Percentiles rank a stretch among this genome's conserved stretches.
Conservation (phyloP, 2,888 invertebrate genomes). For the Baccha elongata region DNA sequence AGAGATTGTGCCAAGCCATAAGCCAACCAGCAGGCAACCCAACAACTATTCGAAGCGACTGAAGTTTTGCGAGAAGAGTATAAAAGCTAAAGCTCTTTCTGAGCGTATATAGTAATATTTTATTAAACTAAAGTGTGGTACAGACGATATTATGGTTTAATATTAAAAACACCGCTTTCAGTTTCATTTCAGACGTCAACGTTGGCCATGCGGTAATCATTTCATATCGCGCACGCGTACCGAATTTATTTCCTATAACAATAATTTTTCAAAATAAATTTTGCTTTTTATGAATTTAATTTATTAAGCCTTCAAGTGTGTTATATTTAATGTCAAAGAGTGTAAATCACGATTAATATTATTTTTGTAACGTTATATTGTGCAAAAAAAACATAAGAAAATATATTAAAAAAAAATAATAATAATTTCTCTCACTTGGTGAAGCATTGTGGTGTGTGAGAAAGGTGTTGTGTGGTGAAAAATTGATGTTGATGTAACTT, state of each 20-base stretch:
- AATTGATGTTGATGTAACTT: conserved; percentile 58
- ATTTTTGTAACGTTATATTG: conserved; percentile 39
- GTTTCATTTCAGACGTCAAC: conserved; percentile 82
- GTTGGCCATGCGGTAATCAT: conserved; percentile 72
- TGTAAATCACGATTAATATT: conserved; percentile 46
- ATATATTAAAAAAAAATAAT: background rate
- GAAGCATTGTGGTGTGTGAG: conserved; percentile 33
- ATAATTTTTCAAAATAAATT: conserved; percentile 13
- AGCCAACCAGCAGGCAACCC: background rate
- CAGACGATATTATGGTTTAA: conserved; percentile 68
- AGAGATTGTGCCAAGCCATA: conserved; percentile 24
- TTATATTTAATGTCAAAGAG: conserved; percentile 61
- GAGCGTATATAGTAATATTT: conserved; percentile 47
- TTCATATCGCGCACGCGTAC: conserved; percentile 58
- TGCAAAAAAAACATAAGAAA: conserved; percentile 10
- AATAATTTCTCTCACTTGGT: conserved; percentile 49
- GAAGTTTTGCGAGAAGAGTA: conserved; percentile 57
- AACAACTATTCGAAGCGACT: conserved; percentile 31
- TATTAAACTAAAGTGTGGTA: conserved; percentile 72
- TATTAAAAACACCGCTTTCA: conserved; percentile 79
- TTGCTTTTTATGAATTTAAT: conserved; percentile 23
- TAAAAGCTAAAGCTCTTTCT: conserved; percentile 70
- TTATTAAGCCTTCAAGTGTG: conserved; percentile 40
- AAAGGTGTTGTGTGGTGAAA: conserved; percentile 27
- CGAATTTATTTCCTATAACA: conserved; percentile 38